Evolutionary conservation across 2,113 vertebrate species (phyloP), one percentile per base, ranked within the genome.

Genomic region (Hemiprocne comata): DNA sequence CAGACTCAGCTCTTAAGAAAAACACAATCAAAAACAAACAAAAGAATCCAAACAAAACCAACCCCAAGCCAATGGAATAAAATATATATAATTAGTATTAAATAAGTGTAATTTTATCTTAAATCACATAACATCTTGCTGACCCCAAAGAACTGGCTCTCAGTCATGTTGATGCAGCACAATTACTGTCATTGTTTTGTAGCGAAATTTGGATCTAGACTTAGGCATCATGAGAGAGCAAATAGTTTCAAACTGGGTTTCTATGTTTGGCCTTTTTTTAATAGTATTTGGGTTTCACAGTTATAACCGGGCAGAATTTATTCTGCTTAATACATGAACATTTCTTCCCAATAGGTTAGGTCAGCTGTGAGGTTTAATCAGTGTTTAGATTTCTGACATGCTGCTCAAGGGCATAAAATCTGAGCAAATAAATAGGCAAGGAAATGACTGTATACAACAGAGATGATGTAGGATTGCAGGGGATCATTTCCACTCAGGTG

Each of bases 331-430:
- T 93, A 57, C 83, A 81, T 50, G 93, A 87, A 74, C 80, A 85
- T 97, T 95, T 95, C 85, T 95, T 95, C 90, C 79, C 85, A 11
- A 94, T 95, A 89, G 84, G 90, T 96, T 96, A 89, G 88, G 92
- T 96, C 94, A 96, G 95, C 95, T 93, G 94, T 95, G 93, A 78
- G 90, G 73, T 96, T 93, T 96, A 96, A 96, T 97, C 94, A 96
- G 83, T 66, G 94, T 93, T 97, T 50, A 48, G 31, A 48, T 87
- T 94, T 90, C 65, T 84, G 94, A 95, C 88, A 44, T 57, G 74
- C 70, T 75, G 88, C 93, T 96, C 70, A 89, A 82, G 88, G 94
- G 88, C 92, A 82, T 78, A 80, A 87, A 81, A 90, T 95, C 92
- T 50, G 80, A 94, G 90, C 65, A 90, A 96, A 93, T 78, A 94